Evolutionary conservation across 2,113 vertebrate genomes (phyloP).

Genomic region (Henicopernis longicauda): DNA sequence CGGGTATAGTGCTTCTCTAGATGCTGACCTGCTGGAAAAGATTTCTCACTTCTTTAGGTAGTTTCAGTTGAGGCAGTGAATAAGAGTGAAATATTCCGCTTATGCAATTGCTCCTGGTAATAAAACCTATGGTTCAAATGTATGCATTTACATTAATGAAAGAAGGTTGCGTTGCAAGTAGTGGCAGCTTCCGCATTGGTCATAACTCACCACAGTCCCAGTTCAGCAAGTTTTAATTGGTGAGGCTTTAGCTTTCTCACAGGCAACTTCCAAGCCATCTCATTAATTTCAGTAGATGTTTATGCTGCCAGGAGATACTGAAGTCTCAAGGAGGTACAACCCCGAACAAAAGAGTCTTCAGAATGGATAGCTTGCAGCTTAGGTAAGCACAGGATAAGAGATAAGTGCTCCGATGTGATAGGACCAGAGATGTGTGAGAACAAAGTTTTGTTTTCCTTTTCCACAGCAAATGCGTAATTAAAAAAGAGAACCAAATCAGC

Average conservation of each 20-base stretch:
- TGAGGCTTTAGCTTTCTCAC: slow-evolving; percentile 31
- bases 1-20: neutral
- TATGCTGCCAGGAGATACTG: neutral
- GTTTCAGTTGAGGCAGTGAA: neutral
- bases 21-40: neutral
- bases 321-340: neutral
- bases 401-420: neutral
- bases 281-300: slow-evolving; percentile 5
- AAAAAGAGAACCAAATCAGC: neutral
- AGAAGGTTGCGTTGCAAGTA: slow-evolving; percentile 23
- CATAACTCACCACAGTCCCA: slow-evolving; percentile 6
- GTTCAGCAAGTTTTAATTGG: slow-evolving; percentile 40
- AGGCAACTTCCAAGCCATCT: slow-evolving; percentile 6
- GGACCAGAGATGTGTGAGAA: neutral
- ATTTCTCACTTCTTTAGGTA: neutral
- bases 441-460: slow-evolving; percentile 12
- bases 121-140: neutral
- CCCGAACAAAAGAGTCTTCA: neutral
- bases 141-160: neutral
- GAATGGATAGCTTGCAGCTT: neutral
- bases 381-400: neutral
- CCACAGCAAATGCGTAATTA: neutral
- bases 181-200: neutral
- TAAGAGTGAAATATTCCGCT: neutral
- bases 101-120: neutral